phyloP scores from a whole-genome alignment of 2,797 vertebrate species.

The Falco berigora region DNA sequence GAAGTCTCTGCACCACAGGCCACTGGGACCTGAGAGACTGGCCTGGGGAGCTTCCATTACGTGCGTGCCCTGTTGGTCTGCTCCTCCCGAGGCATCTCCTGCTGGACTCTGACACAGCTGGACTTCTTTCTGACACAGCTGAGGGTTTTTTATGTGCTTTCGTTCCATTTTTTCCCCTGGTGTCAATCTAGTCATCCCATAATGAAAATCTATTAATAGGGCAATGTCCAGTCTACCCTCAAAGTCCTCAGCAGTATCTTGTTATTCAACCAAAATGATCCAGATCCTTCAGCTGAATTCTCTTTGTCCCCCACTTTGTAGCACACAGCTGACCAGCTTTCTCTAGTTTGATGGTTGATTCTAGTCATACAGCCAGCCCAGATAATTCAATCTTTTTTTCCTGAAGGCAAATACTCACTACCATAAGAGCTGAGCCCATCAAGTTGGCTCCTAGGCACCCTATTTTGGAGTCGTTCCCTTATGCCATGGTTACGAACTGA shows the following conservation, averaged over 20 bases:
- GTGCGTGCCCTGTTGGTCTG: not conserved
- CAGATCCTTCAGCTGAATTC: not conserved
- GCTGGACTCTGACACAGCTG: not conserved
- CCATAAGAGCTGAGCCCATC: not conserved
- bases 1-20: not conserved
- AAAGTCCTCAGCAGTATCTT: not conserved
- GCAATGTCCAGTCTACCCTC: not conserved
- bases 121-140: not conserved
- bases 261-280: not conserved
- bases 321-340: not conserved
- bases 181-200: not conserved
- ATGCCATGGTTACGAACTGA: fast-evolving
- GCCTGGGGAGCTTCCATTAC: not conserved
- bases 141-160: not conserved
- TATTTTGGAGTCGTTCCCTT: not conserved
- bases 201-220: not conserved
- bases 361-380: not conserved
- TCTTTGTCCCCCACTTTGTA: not conserved
- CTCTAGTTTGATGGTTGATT: not conserved
- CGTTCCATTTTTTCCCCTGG: not conserved
- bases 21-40: not conserved
- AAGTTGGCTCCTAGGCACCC: not conserved
- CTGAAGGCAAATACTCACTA: not conserved
- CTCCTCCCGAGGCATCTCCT: not conserved
- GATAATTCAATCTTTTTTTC: not conserved